A percentile compares a stretch with the other conserved stretches of the same genome.
These are phyloP conservation scores for Ptilorrhoa leucosticta DNA, from an alignment of 2,113 vertebrate genomes.

Conservation along the genomic window DNA sequence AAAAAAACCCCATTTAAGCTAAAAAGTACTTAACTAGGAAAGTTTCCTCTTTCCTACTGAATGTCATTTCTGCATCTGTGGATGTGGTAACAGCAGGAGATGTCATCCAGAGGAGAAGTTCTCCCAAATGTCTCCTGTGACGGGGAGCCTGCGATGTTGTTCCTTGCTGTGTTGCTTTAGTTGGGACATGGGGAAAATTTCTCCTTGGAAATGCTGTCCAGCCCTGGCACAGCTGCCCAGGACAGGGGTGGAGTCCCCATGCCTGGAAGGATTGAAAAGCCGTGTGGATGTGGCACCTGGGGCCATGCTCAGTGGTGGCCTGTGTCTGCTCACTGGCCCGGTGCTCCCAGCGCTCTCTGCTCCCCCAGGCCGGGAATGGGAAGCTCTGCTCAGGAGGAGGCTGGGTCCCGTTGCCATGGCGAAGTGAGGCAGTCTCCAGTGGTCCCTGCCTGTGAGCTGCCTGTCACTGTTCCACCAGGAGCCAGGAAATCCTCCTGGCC, in stretches of 20 bases:
- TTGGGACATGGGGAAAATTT: neutral
- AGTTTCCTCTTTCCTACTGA: neutral
- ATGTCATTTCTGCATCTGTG: neutral
- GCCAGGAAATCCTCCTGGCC: neutral
- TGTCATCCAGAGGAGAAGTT: neutral
- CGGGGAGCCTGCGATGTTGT: neutral
- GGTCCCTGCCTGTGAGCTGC: neutral
- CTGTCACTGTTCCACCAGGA: neutral
- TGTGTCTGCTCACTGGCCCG: neutral
- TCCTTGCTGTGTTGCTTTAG: neutral
- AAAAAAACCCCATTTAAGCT: neutral
- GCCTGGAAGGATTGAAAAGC: no score
- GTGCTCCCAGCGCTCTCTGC: neutral
- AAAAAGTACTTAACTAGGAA: neutral
- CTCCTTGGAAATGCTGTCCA: neutral
- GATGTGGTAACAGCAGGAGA: neutral
- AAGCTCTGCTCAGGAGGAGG: neutral
- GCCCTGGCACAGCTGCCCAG: neutral
- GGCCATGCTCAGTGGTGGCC: neutral
- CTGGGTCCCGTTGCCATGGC: neutral
- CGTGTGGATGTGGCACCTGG: neutral
- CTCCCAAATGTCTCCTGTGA: accelerated
- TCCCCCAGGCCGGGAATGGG: neutral
- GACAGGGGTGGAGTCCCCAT: neutral
- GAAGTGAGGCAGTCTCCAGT: neutral